Percentiles rank a stretch among this genome's conserved stretches.
phyloP scores from a whole-genome alignment of 2,888 invertebrate genomes.

The Temnothorax unifasciatus region DNA sequence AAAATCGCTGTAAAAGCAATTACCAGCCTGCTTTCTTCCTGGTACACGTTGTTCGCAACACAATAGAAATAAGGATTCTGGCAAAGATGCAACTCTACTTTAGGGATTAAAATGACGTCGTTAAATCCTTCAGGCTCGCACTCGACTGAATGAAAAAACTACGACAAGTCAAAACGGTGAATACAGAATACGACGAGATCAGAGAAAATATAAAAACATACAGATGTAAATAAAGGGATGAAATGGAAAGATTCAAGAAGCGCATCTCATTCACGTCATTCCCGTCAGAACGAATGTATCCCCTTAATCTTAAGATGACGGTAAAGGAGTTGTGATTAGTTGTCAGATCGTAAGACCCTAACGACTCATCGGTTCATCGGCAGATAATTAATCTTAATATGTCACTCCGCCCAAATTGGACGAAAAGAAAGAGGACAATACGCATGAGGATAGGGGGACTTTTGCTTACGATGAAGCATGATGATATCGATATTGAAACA shows the following conservation, averaged over 20 bases:
- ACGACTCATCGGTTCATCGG: constrained; percentile 38
- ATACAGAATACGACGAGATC: constrained; percentile 1
- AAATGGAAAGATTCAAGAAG: not conserved
- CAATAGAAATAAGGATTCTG: constrained; percentile 29
- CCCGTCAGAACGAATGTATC: not conserved
- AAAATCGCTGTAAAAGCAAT: constrained; percentile 29
- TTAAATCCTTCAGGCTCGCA: not conserved
- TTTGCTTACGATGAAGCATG: constrained; percentile 24
- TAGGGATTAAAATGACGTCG: not conserved
- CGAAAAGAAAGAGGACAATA: not conserved
- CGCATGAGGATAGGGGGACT: not conserved
- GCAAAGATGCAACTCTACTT: not conserved
- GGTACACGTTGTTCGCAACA: not conserved
- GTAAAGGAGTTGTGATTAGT: constrained; percentile 3
- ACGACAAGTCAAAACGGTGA: not conserved
- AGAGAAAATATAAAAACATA: not conserved
- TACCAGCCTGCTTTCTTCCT: constrained; percentile 10
- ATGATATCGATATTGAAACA: constrained; percentile 38
- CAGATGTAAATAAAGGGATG: not conserved
- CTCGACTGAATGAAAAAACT: constrained; percentile 11
- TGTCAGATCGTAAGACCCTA: constrained; percentile 20
- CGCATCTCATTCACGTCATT: constrained; percentile 8
- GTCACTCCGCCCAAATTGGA: constrained; percentile 1
- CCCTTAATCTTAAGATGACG: constrained; percentile 38
- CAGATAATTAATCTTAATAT: constrained; percentile 53